Base-by-base conservation (phyloP, 2,888 invertebrate genomes). In the Euplexia lucipara region DNA sequence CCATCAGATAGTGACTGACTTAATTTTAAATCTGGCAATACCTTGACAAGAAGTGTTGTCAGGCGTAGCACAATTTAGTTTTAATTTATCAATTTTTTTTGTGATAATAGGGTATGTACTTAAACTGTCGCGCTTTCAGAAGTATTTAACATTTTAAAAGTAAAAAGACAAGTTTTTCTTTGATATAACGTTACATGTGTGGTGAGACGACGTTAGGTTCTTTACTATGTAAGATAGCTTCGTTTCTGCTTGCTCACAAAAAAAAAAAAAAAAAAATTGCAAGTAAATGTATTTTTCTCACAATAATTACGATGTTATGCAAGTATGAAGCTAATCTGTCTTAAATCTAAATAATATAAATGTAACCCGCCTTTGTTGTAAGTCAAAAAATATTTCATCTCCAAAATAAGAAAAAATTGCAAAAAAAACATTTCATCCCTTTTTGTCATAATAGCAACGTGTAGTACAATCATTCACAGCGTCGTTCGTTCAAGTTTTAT, bases 141-240 rank as follows among this genome's bases (percentile, higher is more conserved):
- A 77, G 83, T 84, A 82, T 89, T 86, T 88, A 71, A 79, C 78
- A 72, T 78, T 72, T 80, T 78, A 70, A 70, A 78, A 66, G 72
- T 73, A 72, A 65, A 92, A 93, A 92, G 92, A 93, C 91, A 91
- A 84, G 47, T 62, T 71, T 85, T 85, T 83, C 66, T 80, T 83
- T 81, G 71, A 78, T 79, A 86, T 86, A 91, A 93, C 92, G 95
- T 95, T 95, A 94, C 95, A 95, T 95, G 95, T 95, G 95, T 95
- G 94, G 95, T 95, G 95, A 95, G 95, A 95, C 95, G 95, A 92
- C 92, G 93, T 90, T 92, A 93, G 93, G 91, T 87, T 87, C 86
- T 90, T 82, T 75, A 76, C 58, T 61, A 68, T 80, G 62, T 86
- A 88, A 88, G 88, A 89, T 88, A 83, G 88, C 86, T 80, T 85